Evolutionary conservation across 2,888 invertebrate genomes (phyloP).

Genomic region (Ephialtes manifestator): DNA sequence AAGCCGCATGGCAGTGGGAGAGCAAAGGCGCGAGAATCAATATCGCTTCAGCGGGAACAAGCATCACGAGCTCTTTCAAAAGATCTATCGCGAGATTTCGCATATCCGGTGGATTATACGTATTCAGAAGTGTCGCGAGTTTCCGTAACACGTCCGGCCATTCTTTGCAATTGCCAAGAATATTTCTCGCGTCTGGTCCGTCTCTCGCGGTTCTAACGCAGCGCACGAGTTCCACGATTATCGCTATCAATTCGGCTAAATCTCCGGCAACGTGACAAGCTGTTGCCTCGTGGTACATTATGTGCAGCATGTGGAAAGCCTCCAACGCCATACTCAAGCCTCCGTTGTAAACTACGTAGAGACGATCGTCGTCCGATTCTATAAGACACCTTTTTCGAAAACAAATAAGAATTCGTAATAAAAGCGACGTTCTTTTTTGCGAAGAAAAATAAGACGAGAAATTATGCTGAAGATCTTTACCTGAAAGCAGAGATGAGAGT

Average conservation of each 20-base stretch:
- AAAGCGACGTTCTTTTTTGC: too few relatives aligned
- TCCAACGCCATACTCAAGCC: conserved; percentile 90
- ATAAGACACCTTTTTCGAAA: conserved; percentile 90
- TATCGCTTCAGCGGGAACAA: conserved; percentile 93
- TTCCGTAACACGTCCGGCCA: conserved; percentile 96
- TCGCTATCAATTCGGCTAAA: conserved; percentile 93
- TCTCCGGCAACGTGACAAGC: conserved; percentile 95
- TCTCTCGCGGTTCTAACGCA: conserved; percentile 90
- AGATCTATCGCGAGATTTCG: conserved; percentile 92
- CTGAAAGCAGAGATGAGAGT: conserved; percentile 95
- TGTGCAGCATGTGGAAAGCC: conserved; percentile 96
- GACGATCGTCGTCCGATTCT: conserved; percentile 95
- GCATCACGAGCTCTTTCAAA: conserved; percentile 92
- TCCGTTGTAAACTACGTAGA: conserved; percentile 96
- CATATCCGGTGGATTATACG: conserved; percentile 95
- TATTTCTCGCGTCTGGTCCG: conserved; percentile 89
- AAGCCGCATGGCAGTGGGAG: conserved; percentile 93
- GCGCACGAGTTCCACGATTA: conserved; percentile 91
- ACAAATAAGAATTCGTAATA: background rate
- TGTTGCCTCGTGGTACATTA: conserved; percentile 97
- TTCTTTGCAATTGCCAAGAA: conserved; percentile 92
- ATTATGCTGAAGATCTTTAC: conserved; percentile 70
- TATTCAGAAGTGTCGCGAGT: conserved; percentile 94
- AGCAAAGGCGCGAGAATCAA: conserved; percentile 94
- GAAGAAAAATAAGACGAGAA: background rate